phyloP scores from a whole-genome alignment of 2,113 vertebrate genomes.

The Falcunculus frontatus region DNA sequence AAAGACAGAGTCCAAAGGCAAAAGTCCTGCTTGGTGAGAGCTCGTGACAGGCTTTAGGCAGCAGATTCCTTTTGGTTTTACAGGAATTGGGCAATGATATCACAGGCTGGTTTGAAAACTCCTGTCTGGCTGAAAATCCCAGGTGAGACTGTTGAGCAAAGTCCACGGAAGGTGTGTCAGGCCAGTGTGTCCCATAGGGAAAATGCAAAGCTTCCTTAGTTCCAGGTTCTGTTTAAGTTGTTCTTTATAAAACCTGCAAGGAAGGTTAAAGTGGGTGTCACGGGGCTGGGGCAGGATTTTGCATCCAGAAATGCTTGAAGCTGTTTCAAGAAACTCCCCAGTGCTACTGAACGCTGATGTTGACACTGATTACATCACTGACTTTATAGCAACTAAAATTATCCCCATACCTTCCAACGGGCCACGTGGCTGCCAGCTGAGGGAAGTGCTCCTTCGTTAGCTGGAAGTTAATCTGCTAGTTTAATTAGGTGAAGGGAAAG shows the following conservation, averaged over 20 bases:
- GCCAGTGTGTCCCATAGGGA: neutral
- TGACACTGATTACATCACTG: neutral
- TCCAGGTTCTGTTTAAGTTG: neutral
- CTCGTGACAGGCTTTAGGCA: neutral
- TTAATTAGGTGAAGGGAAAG: neutral
- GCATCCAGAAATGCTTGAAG: neutral
- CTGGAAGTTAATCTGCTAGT: neutral
- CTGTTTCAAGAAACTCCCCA: neutral
- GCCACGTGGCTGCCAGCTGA: neutral
- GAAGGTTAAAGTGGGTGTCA: neutral
- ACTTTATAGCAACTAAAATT: neutral
- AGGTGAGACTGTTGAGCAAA: neutral
- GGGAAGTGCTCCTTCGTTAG: neutral
- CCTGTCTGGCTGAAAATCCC: neutral
- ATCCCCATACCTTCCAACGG: neutral
- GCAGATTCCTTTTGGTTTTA: neutral
- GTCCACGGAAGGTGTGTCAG: neutral
- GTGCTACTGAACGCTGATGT: neutral
- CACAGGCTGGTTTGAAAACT: neutral
- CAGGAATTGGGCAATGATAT: neutral
- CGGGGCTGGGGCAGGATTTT: neutral
- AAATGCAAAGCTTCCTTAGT: neutral
- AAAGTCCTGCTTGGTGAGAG: neutral
- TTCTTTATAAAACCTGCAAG: neutral
- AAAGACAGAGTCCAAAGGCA: neutral